Base-by-base conservation (phyloP, 2,797 vertebrate genomes). In the Galago senegalensis region DNA sequence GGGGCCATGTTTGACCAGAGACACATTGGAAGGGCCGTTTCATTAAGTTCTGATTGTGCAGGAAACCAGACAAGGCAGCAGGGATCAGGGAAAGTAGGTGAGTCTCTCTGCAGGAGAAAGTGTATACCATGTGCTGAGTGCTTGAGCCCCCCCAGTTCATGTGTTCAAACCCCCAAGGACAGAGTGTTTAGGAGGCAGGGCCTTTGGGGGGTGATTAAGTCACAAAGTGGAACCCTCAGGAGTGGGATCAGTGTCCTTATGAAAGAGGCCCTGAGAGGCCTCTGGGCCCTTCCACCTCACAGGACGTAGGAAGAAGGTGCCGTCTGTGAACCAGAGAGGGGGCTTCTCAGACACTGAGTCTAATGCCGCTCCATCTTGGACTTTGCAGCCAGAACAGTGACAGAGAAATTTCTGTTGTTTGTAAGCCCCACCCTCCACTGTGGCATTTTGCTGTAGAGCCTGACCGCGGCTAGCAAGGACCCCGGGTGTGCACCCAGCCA, bases 211-310 rank as follows among this genome's bases (percentile, higher is more conserved):
- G 27, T 20, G 60, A 82, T 29, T 37, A n/a, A 31, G 17, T 63
- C 60, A 14, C 40, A 23, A 12, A 34, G 60, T 10, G 10, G 60
- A 21, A 29, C 61, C 40, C 17, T 31, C 17, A 1, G 27, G 8
- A 61, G 20, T 63, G 27, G 29, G 40, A 46, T 43, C 4, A 21
- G 12, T n/a, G 37, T 37, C 27, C 7, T 5, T 46, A 23, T 18
- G n/a, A 49, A 16, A 46, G 40, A n/a, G 81, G 29, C 40, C 2
- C 29, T 1, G 77, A 65, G 27, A n/a, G 40, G 13, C 61, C 40
- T 6, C 0, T 1, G 2, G 13, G 29, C 4, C 17, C 40, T 7
- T n/a, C 61, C 4, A 10, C 61, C 20, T 49, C 1, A 1, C 2
- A 83, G 61, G 29, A n/a, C 12, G 4, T 0, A 4, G 40, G 29